Conservation (phyloP, 2,113 vertebrate species). For the Leptocoma aspasia region DNA sequence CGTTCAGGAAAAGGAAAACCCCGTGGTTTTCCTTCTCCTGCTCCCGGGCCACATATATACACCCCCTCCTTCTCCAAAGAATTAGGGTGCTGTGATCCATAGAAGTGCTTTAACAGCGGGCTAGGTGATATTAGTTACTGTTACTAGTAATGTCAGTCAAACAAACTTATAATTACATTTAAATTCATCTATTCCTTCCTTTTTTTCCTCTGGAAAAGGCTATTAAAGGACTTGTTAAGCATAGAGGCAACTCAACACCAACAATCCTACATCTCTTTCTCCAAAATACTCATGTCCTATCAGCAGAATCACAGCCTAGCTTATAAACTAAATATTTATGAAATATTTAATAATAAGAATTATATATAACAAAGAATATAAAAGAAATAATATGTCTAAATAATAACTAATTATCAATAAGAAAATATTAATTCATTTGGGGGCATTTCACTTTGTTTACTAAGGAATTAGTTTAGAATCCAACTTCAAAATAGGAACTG, state of each 20-base stretch:
- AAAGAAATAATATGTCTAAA: neutral
- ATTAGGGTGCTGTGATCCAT: neutral
- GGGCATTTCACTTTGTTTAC: neutral
- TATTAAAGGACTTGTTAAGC: neutral
- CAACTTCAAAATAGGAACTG: neutral
- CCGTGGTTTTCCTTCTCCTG: neutral
- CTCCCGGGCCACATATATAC: accelerated
- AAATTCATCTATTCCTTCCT: neutral
- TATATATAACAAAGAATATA: too few relatives aligned
- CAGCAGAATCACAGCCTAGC: neutral
- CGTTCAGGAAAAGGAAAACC: too few relatives aligned
- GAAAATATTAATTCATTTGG: neutral
- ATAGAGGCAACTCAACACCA: neutral
- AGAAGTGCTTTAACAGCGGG: neutral
- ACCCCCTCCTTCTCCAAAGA: neutral
- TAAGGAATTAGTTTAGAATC: neutral
- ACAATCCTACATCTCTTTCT: neutral
- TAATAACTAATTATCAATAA: neutral
- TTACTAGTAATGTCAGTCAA: neutral
- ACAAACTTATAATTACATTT: neutral
- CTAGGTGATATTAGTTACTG: neutral
- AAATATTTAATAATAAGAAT: neutral
- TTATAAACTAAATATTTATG: neutral
- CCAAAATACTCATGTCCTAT: neutral
- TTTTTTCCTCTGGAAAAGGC: neutral